A percentile compares a stretch with the other conserved stretches of the same genome.
These are phyloP conservation scores for Nyctereutes procyonoides DNA, from an alignment of 2,113 vertebrate species.

Conservation along the genomic window DNA sequence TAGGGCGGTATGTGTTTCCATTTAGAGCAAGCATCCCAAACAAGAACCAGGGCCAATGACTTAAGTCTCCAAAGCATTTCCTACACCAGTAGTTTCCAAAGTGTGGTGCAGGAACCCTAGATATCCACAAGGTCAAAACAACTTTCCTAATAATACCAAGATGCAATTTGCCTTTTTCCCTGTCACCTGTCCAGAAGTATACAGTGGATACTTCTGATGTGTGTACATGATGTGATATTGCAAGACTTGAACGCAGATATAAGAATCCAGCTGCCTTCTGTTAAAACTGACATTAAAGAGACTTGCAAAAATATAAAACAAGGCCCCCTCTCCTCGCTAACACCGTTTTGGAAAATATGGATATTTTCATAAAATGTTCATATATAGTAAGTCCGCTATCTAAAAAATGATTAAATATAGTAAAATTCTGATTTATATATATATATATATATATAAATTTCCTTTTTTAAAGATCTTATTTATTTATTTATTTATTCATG, in stretches of 20 bases:
- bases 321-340: not conserved
- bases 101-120: not conserved
- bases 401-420: not conserved
- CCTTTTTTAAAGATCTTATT: too few relatives aligned
- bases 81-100: not conserved
- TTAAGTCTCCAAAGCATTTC: not conserved
- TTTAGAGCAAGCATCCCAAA: not conserved
- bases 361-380: not conserved
- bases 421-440: not conserved
- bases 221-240: not conserved
- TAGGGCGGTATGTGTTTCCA: not conserved
- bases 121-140: not conserved
- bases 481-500: too few relatives aligned
- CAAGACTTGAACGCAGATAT: not conserved
- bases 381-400: not conserved
- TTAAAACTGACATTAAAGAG: not conserved
- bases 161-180: not conserved
- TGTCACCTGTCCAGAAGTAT: not conserved
- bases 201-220: not conserved
- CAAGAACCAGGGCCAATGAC: not conserved
- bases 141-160: not conserved
- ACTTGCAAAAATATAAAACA: slow-evolving; percentile 8
- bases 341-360: not conserved
- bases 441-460: not conserved
- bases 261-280: slow-evolving; percentile 10